phyloP scores from a whole-genome alignment of 2,888 invertebrate genomes.

The Lymantria dispar region DNA sequence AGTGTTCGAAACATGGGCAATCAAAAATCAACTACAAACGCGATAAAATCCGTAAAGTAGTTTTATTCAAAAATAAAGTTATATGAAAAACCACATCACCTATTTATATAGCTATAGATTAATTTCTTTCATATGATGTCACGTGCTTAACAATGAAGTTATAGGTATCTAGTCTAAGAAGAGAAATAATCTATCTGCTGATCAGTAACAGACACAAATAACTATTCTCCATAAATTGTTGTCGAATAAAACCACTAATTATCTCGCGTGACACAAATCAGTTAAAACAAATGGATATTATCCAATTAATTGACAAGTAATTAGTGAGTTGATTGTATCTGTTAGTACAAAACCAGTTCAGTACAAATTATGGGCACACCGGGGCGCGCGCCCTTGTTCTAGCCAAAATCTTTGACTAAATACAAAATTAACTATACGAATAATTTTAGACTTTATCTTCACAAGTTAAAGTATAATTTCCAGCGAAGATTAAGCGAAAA shows the following conservation, averaged over 20 bases:
- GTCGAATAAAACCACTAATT: not conserved
- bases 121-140: too few species aligned
- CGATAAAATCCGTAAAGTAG: too few species aligned
- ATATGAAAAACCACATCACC: too few species aligned
- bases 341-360: conserved; percentile 28
- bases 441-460: conserved; percentile 20
- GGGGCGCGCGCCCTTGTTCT: conserved; percentile 39
- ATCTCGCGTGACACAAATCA: not conserved
- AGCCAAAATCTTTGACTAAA: conserved; percentile 45
- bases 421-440: conserved; percentile 12
- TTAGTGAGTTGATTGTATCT: conserved; percentile 28
- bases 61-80: too few species aligned
- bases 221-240: too few species aligned
- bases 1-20: too few species aligned
- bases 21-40: too few species aligned
- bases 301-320: conserved; percentile 24
- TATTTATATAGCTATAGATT: too few species aligned
- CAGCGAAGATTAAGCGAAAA: conserved; percentile 11
- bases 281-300: conserved; percentile 7
- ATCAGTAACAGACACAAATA: too few species aligned
- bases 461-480: conserved; percentile 20
- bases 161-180: too few species aligned
- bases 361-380: conserved; percentile 32
- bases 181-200: too few species aligned
- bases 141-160: too few species aligned